Conservation (phyloP, 1,140 invertebrate species). For the Coboldia fuscipes region DNA sequence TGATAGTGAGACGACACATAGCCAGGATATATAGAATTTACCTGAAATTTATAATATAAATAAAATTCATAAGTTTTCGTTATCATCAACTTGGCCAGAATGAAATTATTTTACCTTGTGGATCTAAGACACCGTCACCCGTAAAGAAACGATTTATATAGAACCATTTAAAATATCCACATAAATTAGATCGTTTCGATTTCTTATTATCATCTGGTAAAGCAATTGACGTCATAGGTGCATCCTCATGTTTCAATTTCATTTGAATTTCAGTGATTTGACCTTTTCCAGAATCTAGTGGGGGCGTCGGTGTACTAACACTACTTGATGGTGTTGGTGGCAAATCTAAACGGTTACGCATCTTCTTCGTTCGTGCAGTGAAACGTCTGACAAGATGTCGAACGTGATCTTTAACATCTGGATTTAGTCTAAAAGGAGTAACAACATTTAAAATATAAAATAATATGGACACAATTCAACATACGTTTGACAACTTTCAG, state of each 20-base stretch:
- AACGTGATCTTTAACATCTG: constrained; percentile 20
- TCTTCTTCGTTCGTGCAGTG: constrained; percentile 28
- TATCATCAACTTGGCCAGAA: constrained; percentile 2
- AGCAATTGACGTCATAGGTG: background rate
- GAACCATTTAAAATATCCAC: background rate
- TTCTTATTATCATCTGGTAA: background rate
- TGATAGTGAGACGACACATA: constrained; percentile 52
- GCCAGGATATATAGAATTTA: constrained; percentile 56
- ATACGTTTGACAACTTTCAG: no score
- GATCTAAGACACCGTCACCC: constrained; percentile 20
- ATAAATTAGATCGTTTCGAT: background rate
- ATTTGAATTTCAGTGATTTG: constrained; percentile 10
- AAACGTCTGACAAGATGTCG: constrained; percentile 34
- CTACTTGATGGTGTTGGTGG: constrained; percentile 37
- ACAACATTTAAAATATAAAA: no score
- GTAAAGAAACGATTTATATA: no score
- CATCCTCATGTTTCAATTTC: constrained; percentile 2
- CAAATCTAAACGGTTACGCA: constrained; percentile 29
- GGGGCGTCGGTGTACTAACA: constrained; percentile 15
- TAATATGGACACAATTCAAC: no score
- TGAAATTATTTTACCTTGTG: constrained; percentile 16
- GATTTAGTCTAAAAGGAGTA: constrained; percentile 1
- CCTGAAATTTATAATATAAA: constrained; percentile 20
- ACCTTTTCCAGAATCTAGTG: constrained; percentile 3
- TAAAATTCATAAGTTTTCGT: background rate